A percentile compares a stretch with the other conserved stretches of the same genome.
These are phyloP conservation scores for Terrapene triunguis DNA, from an alignment of 2,113 vertebrate species.

Conservation along the genomic window DNA sequence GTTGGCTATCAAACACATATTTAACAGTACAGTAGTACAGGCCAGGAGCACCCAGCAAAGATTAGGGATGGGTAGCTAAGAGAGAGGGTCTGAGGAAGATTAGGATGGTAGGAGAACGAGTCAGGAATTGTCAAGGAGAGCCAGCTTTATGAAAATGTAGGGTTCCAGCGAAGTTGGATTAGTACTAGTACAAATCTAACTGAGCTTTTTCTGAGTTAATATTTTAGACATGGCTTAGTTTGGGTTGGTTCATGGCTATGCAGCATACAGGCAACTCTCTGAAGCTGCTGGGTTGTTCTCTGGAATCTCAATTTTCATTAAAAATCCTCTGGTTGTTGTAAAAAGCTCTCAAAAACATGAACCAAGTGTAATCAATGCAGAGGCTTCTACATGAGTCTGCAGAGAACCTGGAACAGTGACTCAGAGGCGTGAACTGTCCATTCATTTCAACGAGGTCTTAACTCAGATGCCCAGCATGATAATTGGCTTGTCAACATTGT, in stretches of 20 bases:
- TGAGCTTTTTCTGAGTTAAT: not conserved
- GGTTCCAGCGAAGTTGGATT: not conserved
- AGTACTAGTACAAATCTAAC: not conserved
- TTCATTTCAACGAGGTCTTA: not conserved
- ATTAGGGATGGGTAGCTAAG: not conserved
- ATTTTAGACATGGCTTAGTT: not conserved
- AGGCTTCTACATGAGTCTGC: not conserved
- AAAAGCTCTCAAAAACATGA: not conserved
- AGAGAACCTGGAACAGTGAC: not conserved
- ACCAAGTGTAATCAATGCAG: not conserved
- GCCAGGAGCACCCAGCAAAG: not conserved
- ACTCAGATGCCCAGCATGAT: too few relatives aligned
- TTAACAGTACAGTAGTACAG: not conserved
- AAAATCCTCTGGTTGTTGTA: not conserved
- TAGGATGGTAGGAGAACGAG: not conserved
- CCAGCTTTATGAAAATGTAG: not conserved
- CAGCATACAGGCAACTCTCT: not conserved
- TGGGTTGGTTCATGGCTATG: not conserved
- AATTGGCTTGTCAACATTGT: too few relatives aligned
- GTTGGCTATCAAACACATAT: fast-evolving
- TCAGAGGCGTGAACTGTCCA: not conserved
- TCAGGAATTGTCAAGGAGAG: not conserved
- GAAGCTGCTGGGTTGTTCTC: not conserved
- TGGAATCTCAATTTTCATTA: not conserved
- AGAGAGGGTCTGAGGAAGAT: fast-evolving